These are phyloP conservation scores for Cryptoblepharus egeriae DNA, from an alignment of 2,797 vertebrate species.

Conservation along the genomic window DNA sequence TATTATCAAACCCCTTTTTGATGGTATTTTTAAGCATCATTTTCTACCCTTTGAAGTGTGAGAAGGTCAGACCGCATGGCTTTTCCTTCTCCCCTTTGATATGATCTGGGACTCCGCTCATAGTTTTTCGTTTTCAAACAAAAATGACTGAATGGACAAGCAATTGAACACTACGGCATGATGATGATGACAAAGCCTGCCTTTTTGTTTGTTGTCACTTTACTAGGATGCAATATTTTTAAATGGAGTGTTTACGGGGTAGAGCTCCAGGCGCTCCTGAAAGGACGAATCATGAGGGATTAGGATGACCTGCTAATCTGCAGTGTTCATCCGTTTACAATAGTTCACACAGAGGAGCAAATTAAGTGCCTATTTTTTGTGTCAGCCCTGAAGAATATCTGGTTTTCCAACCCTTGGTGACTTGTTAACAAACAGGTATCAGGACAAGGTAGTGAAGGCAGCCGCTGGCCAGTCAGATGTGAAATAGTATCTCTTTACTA, in stretches of 20 bases:
- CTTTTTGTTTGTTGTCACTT: slow-evolving; percentile 19
- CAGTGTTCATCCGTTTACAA: slow-evolving; percentile 73
- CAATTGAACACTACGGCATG: background rate
- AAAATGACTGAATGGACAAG: background rate
- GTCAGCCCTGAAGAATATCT: slow-evolving; percentile 82
- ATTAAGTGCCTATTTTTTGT: slow-evolving; percentile 83
- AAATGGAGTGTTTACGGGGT: slow-evolving; percentile 10
- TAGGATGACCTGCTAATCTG: slow-evolving; percentile 77
- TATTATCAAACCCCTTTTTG: no score
- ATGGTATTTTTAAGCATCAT: no score
- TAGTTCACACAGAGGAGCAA: slow-evolving; percentile 77
- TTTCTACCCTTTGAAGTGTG: no score
- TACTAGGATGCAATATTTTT: background rate
- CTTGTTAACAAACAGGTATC: slow-evolving; percentile 90
- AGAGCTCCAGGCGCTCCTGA: slow-evolving; percentile 50
- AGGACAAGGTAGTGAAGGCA: slow-evolving; percentile 76
- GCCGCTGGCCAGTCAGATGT: slow-evolving; percentile 91
- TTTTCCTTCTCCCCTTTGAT: background rate
- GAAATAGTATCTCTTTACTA: slow-evolving; percentile 97
- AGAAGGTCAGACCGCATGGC: no score
- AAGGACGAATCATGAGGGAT: slow-evolving; percentile 71
- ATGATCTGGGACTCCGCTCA: no score
- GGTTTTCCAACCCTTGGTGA: slow-evolving; percentile 84
- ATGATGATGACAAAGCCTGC: background rate
- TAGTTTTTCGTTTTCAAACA: background rate